phyloP scores from a whole-genome alignment of 2,113 vertebrate species.

The Erinaceus europaeus region DNA sequence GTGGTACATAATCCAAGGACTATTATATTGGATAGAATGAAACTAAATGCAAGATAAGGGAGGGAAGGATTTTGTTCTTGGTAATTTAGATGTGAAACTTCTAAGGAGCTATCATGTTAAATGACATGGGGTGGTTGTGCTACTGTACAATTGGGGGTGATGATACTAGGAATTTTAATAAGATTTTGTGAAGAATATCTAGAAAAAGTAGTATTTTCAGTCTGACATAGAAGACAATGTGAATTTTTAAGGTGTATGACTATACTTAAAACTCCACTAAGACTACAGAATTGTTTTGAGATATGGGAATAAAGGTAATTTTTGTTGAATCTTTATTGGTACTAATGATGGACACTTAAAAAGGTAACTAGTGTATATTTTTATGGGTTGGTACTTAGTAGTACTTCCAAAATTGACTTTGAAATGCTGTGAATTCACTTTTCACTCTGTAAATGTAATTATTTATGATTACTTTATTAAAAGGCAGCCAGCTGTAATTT shows the following conservation, averaged over 20 bases:
- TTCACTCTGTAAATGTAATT: constrained; percentile 83
- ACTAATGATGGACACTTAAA: constrained; percentile 80
- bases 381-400: constrained; percentile 77
- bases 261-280: constrained; percentile 71
- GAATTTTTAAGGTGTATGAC: constrained; percentile 80
- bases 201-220: constrained; percentile 73
- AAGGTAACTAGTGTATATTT: constrained; percentile 79
- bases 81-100: constrained; percentile 73
- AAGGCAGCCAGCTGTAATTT: constrained; percentile 79
- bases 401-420: constrained; percentile 77
- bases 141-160: constrained; percentile 76
- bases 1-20: constrained; percentile 72
- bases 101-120: constrained; percentile 76
- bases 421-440: constrained; percentile 82
- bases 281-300: constrained; percentile 76
- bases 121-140: constrained; percentile 69
- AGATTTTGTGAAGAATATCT: constrained; percentile 75
- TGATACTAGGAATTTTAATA: constrained; percentile 69
- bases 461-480: constrained; percentile 83
- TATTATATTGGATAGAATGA: constrained; percentile 75
- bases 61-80: constrained; percentile 72
- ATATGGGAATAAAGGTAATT: constrained; percentile 80
- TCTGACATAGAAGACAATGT: constrained; percentile 79
- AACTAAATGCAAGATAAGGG: constrained; percentile 66
- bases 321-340: constrained; percentile 76